Percentiles rank a stretch among this genome's conserved stretches.
phyloP scores from a whole-genome alignment of 2,113 vertebrate genomes.

The Actinemys pallida region DNA sequence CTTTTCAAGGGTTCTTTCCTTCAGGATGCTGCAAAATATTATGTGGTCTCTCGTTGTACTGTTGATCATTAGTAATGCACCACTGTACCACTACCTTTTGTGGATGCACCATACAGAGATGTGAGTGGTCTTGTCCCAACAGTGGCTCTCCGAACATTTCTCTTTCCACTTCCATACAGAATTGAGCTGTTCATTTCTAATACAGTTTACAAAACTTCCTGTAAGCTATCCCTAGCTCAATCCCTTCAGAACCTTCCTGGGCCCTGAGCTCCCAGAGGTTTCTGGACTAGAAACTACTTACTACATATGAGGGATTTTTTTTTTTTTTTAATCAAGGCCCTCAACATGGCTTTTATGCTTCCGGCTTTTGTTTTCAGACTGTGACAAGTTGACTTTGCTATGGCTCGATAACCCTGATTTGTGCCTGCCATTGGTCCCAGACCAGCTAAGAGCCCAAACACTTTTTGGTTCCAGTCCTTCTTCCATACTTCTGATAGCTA shows the following conservation, averaged over 20 bases:
- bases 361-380: background rate
- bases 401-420: too few species aligned
- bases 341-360: background rate
- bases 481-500: background rate
- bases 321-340: background rate
- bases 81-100: background rate
- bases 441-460: background rate
- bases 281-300: background rate
- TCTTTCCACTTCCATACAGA: background rate
- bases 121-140: background rate
- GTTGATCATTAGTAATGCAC: rapidly evolving
- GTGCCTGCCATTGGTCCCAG: background rate
- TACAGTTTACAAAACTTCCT: background rate
- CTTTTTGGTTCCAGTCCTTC: background rate
- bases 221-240: background rate
- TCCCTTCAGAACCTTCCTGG: background rate
- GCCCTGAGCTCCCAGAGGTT: background rate
- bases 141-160: background rate
- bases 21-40: background rate
- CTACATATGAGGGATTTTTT: background rate
- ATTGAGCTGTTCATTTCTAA: background rate
- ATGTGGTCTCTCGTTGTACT: background rate
- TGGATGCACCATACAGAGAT: too few species aligned
- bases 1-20: background rate
- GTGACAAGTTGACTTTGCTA: too few species aligned